phyloP scores from a whole-genome alignment of 2,888 invertebrate genomes.

The Neria commutata region DNA sequence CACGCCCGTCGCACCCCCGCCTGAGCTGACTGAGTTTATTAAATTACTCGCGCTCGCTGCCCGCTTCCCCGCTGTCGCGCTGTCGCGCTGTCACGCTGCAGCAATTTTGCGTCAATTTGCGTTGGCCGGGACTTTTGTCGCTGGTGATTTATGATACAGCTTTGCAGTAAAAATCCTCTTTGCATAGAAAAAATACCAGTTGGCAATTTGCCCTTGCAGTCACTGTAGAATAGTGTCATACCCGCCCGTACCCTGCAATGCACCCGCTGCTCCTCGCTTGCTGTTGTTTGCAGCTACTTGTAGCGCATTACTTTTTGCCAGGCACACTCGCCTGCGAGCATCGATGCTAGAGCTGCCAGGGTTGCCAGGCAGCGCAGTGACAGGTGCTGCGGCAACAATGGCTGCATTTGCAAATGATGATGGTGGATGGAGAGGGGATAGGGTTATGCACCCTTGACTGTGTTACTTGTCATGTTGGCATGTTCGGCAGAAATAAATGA shows the following conservation, averaged over 20 bases:
- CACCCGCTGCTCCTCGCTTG: constrained; percentile 2
- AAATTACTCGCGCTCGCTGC: too few relatives aligned
- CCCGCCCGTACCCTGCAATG: background rate
- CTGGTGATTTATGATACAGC: constrained; percentile 21
- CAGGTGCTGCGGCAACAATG: too few relatives aligned
- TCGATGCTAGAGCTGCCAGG: background rate
- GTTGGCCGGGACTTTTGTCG: constrained; percentile 4
- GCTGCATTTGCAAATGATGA: too few relatives aligned
- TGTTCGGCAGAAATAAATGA: constrained; percentile 28
- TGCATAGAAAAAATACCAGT: constrained; percentile 3
- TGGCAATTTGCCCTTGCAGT: constrained; percentile 29
- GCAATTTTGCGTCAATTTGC: background rate
- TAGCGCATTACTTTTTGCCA: constrained; percentile 13
- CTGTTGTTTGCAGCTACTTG: constrained; percentile 5
- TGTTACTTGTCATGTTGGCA: constrained; percentile 32
- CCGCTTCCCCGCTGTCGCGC: too few relatives aligned
- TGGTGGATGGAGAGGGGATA: too few relatives aligned
- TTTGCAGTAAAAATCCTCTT: constrained; percentile 3
- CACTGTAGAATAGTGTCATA: constrained; percentile 6
- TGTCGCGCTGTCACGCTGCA: too few relatives aligned
- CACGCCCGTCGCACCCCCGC: too few relatives aligned
- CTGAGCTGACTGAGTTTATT: too few relatives aligned
- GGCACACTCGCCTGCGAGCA: background rate
- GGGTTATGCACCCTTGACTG: constrained; percentile 21
- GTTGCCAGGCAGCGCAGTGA: too few relatives aligned